A percentile compares a stretch with the other conserved stretches of the same genome.
phyloP scores from a whole-genome alignment of 30 jellyfish, hydroid and myxozoan genomes.

The Sanderia malayensis region DNA sequence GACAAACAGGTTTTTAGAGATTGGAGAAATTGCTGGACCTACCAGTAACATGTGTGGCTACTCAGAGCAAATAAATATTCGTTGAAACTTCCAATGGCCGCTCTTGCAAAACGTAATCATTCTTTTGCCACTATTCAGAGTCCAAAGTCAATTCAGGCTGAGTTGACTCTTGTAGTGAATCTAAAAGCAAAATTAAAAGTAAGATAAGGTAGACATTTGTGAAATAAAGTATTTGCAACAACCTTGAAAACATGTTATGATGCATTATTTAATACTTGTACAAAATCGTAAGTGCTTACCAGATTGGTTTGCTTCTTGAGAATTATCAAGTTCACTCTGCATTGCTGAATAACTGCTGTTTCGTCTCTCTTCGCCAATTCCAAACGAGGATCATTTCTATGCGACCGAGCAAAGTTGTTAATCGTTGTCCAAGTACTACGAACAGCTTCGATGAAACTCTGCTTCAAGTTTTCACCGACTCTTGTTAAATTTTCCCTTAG shows the following conservation, averaged over 20 bases:
- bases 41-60: conserved; percentile 98
- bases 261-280: too few species aligned
- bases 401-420: conserved; percentile 92
- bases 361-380: conserved; percentile 39
- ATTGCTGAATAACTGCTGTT: conserved; percentile 41
- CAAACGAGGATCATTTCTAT: conserved; percentile 59
- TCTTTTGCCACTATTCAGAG: conserved; percentile 81
- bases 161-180: conserved; percentile 32
- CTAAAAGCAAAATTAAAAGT: too few species aligned
- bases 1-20: too few species aligned
- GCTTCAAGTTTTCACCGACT: conserved; percentile 85
- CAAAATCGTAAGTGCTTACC: too few species aligned
- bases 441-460: conserved; percentile 92
- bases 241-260: too few species aligned
- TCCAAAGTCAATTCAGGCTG: conserved; percentile 81
- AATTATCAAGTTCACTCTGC: conserved; percentile 12
- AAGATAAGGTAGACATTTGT: too few species aligned
- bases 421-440: conserved; percentile 93
- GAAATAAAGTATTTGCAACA: too few species aligned
- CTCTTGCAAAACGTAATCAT: conserved; percentile 94
- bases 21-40: conserved; percentile 22
- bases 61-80: conserved; percentile 91
- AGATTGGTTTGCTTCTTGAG: neutral
- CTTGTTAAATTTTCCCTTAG: conserved; percentile 77
- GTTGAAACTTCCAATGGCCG: conserved; percentile 81